Evolutionary conservation across 2,113 vertebrate genomes (phyloP).

Genomic region (Calyptomena viridis): DNA sequence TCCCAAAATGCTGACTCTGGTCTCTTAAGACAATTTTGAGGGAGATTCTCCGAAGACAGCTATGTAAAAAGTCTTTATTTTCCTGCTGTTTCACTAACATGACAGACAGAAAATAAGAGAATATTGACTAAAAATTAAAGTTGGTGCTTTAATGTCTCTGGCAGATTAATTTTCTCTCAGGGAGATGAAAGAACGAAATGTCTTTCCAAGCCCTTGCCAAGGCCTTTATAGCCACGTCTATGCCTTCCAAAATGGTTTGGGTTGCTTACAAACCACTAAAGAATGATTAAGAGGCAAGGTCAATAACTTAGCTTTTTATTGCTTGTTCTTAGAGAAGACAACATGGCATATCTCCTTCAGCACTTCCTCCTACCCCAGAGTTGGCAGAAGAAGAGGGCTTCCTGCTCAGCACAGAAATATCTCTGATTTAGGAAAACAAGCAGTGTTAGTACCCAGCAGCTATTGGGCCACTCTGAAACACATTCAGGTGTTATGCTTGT

Average conservation of each 20-base stretch:
- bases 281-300: not conserved
- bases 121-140: not conserved
- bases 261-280: not conserved
- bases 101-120: not conserved
- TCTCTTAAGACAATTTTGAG: not conserved
- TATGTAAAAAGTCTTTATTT: not conserved
- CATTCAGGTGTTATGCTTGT: not conserved
- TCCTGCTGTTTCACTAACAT: not conserved
- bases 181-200: conserved; percentile 6
- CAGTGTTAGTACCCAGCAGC: not conserved
- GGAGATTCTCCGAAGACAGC: not conserved
- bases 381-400: not conserved
- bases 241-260: not conserved
- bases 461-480: not conserved
- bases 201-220: not conserved
- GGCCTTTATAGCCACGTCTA: not conserved
- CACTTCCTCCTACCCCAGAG: not conserved
- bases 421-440: not conserved
- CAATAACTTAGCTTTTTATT: not conserved
- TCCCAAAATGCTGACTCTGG: not conserved
- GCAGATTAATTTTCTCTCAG: conserved; percentile 8
- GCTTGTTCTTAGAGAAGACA: not conserved
- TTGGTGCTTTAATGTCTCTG: not conserved
- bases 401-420: not conserved
- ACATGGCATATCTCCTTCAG: not conserved